Percentiles rank a stretch among this genome's conserved stretches.
These are phyloP conservation scores for Holocentrus rufus DNA, from an alignment of 2,797 vertebrate genomes.

Conservation along the genomic window DNA sequence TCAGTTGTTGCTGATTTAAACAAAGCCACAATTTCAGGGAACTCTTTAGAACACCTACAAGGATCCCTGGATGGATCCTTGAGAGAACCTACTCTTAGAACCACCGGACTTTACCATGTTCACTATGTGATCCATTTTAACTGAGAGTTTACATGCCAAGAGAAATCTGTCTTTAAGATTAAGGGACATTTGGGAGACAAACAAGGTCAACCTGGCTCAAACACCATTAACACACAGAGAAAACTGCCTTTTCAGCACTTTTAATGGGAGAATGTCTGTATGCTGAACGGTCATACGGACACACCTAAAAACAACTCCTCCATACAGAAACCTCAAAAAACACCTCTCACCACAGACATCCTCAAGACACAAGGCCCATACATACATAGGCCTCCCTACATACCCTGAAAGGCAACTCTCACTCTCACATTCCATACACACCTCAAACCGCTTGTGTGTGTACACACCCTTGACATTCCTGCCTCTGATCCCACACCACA, in stretches of 20 bases:
- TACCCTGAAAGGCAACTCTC: slow-evolving; percentile 30
- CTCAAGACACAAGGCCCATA: neutral
- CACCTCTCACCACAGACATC: slow-evolving; percentile 21
- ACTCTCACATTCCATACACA: slow-evolving; percentile 34
- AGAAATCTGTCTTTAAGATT: no score
- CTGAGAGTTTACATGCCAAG: neutral
- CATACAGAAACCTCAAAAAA: slow-evolving; percentile 18
- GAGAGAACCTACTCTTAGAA: no score
- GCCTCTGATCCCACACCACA: slow-evolving; percentile 23
- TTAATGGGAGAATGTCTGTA: slow-evolving; percentile 23
- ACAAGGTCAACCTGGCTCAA: slow-evolving; percentile 17
- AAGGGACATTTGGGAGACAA: neutral
- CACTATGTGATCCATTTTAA: neutral
- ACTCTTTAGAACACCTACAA: no score
- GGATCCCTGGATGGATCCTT: no score
- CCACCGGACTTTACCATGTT: no score
- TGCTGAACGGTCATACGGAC: slow-evolving; percentile 20
- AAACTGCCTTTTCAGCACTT: slow-evolving; percentile 2
- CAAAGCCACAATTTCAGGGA: no score
- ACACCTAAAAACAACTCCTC: slow-evolving; percentile 37
- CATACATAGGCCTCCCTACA: slow-evolving; percentile 1
- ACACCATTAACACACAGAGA: neutral
- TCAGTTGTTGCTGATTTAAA: no score
- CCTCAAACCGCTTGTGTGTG: slow-evolving; percentile 15
- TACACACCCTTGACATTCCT: slow-evolving; percentile 19